Conservation (phyloP, 1,140 invertebrate genomes). For the Heliconius hewitsoni region DNA sequence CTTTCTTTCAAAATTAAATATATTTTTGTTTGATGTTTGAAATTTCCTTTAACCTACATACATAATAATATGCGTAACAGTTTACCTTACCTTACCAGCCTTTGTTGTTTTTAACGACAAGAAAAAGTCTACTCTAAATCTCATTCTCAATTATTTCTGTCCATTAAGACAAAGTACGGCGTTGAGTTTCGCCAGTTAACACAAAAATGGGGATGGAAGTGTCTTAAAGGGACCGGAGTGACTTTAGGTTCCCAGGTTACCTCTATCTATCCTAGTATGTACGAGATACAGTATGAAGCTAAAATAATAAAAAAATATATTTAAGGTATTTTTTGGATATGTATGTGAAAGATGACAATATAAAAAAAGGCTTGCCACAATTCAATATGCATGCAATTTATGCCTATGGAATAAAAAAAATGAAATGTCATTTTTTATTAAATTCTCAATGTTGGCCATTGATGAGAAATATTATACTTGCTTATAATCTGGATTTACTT, state of each 20-base stretch:
- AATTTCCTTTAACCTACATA: conserved; percentile 4
- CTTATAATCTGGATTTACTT: too few species aligned
- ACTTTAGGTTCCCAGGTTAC: too few species aligned
- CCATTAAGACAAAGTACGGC: background rate
- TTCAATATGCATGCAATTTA: background rate
- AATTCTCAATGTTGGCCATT: background rate
- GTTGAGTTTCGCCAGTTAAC: background rate
- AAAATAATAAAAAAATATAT: too few species aligned
- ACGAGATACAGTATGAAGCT: too few species aligned
- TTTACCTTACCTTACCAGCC: background rate
- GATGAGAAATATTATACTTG: too few species aligned
- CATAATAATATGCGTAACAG: conserved; percentile 20
- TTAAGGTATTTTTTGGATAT: too few species aligned
- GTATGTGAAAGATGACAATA: background rate
- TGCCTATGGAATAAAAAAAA: background rate
- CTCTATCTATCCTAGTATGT: too few species aligned
- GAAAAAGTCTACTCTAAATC: background rate
- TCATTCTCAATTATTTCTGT: too few species aligned
- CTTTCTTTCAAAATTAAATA: background rate
- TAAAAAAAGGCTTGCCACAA: background rate
- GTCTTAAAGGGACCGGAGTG: too few species aligned
- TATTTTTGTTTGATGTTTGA: background rate
- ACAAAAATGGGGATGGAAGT: too few species aligned
- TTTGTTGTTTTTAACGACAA: background rate
- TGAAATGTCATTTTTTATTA: background rate